Conservation (phyloP, 2,888 invertebrate species). For the Fragum whitleyi region DNA sequence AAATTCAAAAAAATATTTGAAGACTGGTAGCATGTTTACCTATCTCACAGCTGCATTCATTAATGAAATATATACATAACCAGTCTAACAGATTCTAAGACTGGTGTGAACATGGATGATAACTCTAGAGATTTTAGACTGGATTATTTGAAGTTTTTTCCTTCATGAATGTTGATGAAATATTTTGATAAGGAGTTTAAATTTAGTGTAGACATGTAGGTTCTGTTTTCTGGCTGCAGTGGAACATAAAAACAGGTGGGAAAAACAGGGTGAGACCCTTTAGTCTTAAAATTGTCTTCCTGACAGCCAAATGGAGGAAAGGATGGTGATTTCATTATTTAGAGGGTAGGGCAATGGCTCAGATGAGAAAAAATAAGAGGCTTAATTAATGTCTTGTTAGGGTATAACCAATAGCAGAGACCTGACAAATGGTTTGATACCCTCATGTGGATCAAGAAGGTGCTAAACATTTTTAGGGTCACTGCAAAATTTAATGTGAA, state of each 20-base stretch:
- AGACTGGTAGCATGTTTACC: slow-evolving; percentile 20
- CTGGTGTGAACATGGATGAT: slow-evolving; percentile 16
- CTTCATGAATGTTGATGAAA: neutral
- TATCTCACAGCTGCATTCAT: slow-evolving; percentile 19
- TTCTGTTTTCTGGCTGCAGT: neutral
- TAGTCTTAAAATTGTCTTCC: neutral
- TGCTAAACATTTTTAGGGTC: too few relatives aligned
- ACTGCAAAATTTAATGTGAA: too few relatives aligned
- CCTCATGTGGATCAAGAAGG: too few relatives aligned
- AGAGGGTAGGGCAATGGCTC: too few relatives aligned
- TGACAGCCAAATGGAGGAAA: too few relatives aligned
- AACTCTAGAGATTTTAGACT: neutral
- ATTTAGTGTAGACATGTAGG: neutral
- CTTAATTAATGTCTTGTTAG: too few relatives aligned
- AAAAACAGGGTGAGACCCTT: neutral
- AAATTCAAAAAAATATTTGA: neutral
- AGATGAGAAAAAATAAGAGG: too few relatives aligned
- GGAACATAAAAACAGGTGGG: slow-evolving; percentile 11
- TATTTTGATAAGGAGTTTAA: slow-evolving; percentile 3
- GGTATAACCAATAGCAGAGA: too few relatives aligned
- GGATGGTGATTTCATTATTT: too few relatives aligned
- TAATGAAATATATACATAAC: slow-evolving; percentile 16
- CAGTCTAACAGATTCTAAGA: slow-evolving; percentile 15
- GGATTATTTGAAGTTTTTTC: neutral
- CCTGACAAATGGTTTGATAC: too few relatives aligned